Evolutionary conservation across 1,140 invertebrate species (phyloP).

Genomic region (Drosophila mojavensis): DNA sequence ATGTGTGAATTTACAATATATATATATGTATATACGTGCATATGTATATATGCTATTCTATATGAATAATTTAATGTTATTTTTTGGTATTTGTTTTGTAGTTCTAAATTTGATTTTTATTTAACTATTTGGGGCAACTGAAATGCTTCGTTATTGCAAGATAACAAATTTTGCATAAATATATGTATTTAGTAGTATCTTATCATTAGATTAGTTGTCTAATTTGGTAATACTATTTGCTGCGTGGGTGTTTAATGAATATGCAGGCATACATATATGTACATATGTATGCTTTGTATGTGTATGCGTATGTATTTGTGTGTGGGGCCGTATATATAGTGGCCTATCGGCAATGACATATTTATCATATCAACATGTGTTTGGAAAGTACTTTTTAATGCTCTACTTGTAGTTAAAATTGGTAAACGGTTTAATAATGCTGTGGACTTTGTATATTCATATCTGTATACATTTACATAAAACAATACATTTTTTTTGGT

Average conservation of each 20-base stretch:
- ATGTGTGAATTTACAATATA: background rate
- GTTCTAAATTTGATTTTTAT: slow-evolving; percentile 17
- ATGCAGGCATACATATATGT: slow-evolving; percentile 25
- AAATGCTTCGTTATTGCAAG: slow-evolving; percentile 16
- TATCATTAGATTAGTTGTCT: slow-evolving; percentile 45
- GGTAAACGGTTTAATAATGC: too few relatives aligned
- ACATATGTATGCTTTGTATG: slow-evolving; percentile 32
- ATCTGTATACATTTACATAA: background rate
- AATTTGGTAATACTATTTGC: slow-evolving; percentile 33
- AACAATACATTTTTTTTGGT: too few relatives aligned
- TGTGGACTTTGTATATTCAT: too few relatives aligned
- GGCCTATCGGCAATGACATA: slow-evolving; percentile 61
- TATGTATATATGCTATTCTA: slow-evolving; percentile 25
- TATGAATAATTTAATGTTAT: slow-evolving; percentile 25
- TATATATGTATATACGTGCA: background rate
- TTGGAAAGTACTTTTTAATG: slow-evolving; percentile 5
- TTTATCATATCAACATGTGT: slow-evolving; percentile 80
- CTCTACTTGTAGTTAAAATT: background rate
- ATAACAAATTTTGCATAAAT: slow-evolving; percentile 25
- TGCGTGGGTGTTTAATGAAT: slow-evolving; percentile 37
- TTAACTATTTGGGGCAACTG: slow-evolving; percentile 13
- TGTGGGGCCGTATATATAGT: slow-evolving; percentile 29
- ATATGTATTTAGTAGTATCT: slow-evolving; percentile 33
- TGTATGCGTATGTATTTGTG: background rate
- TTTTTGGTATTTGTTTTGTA: slow-evolving; percentile 7